Evolutionary conservation across 2,113 vertebrate genomes (phyloP).

Genomic region (Eidolon helvum): DNA sequence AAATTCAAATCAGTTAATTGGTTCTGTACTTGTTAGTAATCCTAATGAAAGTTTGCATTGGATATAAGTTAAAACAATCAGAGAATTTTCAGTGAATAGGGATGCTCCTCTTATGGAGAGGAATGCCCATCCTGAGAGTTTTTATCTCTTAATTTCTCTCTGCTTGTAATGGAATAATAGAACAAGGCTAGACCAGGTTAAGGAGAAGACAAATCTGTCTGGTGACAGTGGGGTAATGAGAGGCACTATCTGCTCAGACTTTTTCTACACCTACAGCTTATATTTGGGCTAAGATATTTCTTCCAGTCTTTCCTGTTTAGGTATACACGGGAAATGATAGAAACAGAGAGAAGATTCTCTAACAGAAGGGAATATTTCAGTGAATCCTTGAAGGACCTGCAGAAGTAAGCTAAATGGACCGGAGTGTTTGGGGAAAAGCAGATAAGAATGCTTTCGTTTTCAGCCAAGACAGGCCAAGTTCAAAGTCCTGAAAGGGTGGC

Average conservation of each 20-base stretch:
- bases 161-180: neutral
- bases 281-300: neutral
- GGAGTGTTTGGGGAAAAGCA: neutral
- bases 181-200: neutral
- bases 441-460: neutral
- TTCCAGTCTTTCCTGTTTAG: neutral
- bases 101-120: neutral
- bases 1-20: slow-evolving; percentile 21
- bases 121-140: neutral
- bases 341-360: neutral
- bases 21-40: neutral
- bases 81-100: neutral
- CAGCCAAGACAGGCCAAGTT: neutral
- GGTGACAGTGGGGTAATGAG: neutral
- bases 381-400: neutral
- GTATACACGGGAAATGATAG: neutral
- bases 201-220: neutral
- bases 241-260: neutral
- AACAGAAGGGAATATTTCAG: neutral
- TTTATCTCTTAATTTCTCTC: neutral
- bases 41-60: neutral
- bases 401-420: neutral
- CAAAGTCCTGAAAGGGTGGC: neutral
- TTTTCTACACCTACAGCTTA: neutral
- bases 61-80: neutral